Evolutionary conservation across 2,888 invertebrate genomes (phyloP), one percentile per base, ranked within the genome.

Genomic region (Eilema sororculum): DNA sequence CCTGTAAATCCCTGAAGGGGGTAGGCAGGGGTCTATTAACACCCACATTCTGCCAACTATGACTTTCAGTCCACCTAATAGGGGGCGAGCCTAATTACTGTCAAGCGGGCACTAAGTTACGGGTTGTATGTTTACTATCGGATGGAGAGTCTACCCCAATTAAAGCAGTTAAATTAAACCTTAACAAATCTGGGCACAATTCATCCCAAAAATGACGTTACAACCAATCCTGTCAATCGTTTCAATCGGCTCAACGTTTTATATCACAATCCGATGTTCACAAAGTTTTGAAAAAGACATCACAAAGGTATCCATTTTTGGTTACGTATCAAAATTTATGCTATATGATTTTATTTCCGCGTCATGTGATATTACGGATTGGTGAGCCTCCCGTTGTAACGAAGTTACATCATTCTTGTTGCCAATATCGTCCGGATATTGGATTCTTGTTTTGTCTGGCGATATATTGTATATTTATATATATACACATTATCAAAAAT

Each of bases 341-440:
- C 78, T 80, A 76, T 79, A 84, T 83, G 82, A 82, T 85, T 86
- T 86, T 85, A 84, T 84, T 89, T 87, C 86, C 85, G 84, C 78
- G 65, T 78, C 81, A 79, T 77, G 73, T 82, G 84, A 80, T 82
- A 78, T 83, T 79, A 81, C 73, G 75, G 74, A 80, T 79, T 79
- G 80, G 78, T 80, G 79, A 78, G 73, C 77, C 74, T 79, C 68
- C 74, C 77, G 79, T 81, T 79, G 82, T 86, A 85, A 85, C 83
- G 74, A 78, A 80, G 83, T 84, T 83, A 84, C 78, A 80, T 84
- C 82, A 79, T 76, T 84, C 78, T 78, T 84, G 80, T 77, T 80
- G 78, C 79, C 82, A 80, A 86, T 87, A 86, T 82, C 76, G 80
- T 74, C 71, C 68, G 75, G 76, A 81, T 84, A 86, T 84, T 84